Evolutionary conservation across 1,140 invertebrate species (phyloP).

Genomic region (Carposina sasakii): DNA sequence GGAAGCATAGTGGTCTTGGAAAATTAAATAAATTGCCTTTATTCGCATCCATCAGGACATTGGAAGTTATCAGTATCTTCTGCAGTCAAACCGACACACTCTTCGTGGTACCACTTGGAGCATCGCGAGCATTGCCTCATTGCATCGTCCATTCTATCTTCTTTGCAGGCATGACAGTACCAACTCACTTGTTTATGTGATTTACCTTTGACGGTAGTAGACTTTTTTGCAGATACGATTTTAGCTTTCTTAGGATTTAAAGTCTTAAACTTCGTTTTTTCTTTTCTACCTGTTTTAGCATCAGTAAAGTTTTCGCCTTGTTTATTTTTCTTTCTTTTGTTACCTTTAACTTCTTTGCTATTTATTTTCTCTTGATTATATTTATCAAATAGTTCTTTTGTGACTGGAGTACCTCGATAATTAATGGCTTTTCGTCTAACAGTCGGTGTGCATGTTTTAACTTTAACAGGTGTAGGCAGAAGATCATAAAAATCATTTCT

Average conservation of each 20-base stretch:
- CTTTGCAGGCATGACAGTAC: conserved; percentile 24
- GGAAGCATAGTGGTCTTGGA: neutral
- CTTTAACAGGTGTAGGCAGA: conserved; percentile 22
- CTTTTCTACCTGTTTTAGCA: conserved; percentile 15
- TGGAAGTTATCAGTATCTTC: conserved; percentile 22
- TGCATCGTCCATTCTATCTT: conserved; percentile 18
- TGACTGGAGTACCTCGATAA: conserved; percentile 24
- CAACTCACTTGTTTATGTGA: conserved; percentile 9
- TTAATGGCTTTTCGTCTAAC: conserved; percentile 23
- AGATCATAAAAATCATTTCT: conserved; percentile 17
- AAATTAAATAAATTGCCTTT: conserved; percentile 11
- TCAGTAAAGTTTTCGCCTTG: conserved; percentile 14
- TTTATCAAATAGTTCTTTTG: conserved; percentile 27
- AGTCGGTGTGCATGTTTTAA: conserved; percentile 12
- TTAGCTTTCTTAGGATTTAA: conserved; percentile 17
- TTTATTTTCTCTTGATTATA: conserved; percentile 22
- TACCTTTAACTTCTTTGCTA: too few relatives aligned
- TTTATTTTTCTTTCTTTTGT: conserved; percentile 20
- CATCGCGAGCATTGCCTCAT: conserved; percentile 21
- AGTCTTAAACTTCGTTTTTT: conserved; percentile 15
- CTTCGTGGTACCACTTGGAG: conserved; percentile 21
- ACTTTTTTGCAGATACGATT: too few relatives aligned
- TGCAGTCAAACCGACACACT: conserved; percentile 21
- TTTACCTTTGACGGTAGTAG: conserved; percentile 11
- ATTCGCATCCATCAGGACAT: conserved; percentile 15